Base-by-base conservation (phyloP, 2,797 vertebrate genomes). In the Etheostoma perlongum region DNA sequence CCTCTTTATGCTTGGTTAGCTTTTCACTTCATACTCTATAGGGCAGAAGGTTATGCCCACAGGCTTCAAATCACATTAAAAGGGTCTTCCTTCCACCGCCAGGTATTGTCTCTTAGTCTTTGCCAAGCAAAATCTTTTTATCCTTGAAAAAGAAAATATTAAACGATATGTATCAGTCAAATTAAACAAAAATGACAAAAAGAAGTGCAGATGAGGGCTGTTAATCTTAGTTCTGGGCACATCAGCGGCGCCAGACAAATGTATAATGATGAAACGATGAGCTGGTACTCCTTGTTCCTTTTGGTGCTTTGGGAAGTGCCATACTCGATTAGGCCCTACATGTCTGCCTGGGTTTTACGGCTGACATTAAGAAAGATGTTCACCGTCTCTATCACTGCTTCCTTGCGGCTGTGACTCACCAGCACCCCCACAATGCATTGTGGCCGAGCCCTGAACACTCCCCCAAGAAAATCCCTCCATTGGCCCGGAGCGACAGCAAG, bases 341-440 rank as follows among this genome's bases (percentile, higher is more conserved):
- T 80, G 80, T 91, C 89, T 67, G 74, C 72, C 76, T 51, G 77
- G 74, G 82, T 85, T 82, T 90, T 88, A 88, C 66, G 27, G 67
- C 77, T 85, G 90, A 88, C 86, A 76, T 89, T 81, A 90, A 77
- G 78, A 86, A 87, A 84, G 75, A 88, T 81, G 78, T 79, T 88
- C 78, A 77, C 76, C 76, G 13, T 88, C 84, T 89, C 89, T 88
- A 88, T 90, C 86, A 70, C 67, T 59, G 49, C 75, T 81, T 85
- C 83, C 84, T 84, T 73, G 72, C 73, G 74, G 62, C 73, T 69
- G n/a, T 88, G 90, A 90, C 84, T 91, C 86, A 83, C 77, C 71
- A 59, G 78, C 86, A 79, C 82, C 83, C 79, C 83, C 85, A 87
- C 64, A 88, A 79, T 33, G 67, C 80, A 86, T 79, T 84, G 79